Evolutionary conservation across 1,140 invertebrate genomes (phyloP).

Genomic region (Phocides pigmalion): DNA sequence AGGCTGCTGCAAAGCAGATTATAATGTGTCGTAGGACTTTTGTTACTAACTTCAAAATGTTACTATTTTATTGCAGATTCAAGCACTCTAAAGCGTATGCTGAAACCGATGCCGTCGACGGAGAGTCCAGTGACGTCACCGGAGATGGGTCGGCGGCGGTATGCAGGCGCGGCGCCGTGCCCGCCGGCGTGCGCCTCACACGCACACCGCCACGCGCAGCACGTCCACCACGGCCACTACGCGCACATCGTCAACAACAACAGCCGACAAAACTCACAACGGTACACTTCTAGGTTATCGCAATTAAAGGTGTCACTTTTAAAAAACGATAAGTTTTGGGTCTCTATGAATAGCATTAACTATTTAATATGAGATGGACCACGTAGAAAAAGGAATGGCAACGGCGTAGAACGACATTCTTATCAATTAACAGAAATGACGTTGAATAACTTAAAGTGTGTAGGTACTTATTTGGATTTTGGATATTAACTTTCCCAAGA

Average conservation of each 20-base stretch:
- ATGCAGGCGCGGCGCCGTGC: slow-evolving; percentile 82
- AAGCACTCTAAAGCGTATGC: slow-evolving; percentile 95
- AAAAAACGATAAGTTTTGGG: no score
- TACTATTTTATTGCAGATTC: slow-evolving; percentile 86
- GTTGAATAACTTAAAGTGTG: no score
- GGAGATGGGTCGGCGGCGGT: slow-evolving; percentile 92
- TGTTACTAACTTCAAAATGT: no score
- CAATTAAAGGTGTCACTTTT: slow-evolving; percentile 16
- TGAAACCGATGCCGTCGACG: slow-evolving; percentile 95
- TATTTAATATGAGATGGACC: no score
- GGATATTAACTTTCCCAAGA: no score
- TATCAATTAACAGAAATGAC: no score
- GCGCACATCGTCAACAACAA: slow-evolving; percentile 73
- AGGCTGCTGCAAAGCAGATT: no score
- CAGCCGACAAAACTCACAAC: slow-evolving; percentile 68
- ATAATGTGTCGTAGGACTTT: no score
- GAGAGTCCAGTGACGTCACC: slow-evolving; percentile 95
- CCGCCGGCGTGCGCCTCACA: slow-evolving; percentile 76
- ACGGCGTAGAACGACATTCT: no score
- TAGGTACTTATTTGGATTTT: no score
- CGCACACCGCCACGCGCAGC: slow-evolving; percentile 78
- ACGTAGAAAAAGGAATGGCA: no score
- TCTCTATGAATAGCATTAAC: no score
- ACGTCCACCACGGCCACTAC: slow-evolving; percentile 77
- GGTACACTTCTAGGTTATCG: slow-evolving; percentile 56